A percentile compares a stretch with the other conserved stretches of the same genome.
These are phyloP conservation scores for Rhabdomys pumilio DNA, from an alignment of 2,797 vertebrate species.

Conservation along the genomic window DNA sequence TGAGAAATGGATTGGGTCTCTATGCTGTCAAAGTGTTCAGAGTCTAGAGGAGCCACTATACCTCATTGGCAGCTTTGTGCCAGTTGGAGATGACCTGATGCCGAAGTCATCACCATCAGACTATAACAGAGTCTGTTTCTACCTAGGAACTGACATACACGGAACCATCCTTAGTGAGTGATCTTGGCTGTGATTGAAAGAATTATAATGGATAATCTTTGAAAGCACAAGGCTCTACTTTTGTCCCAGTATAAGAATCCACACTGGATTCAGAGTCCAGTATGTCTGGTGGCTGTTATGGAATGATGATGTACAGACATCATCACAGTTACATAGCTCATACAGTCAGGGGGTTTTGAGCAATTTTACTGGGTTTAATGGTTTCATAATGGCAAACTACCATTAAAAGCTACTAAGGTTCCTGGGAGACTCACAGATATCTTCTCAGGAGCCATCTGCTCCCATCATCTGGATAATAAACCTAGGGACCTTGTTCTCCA, in stretches of 20 bases:
- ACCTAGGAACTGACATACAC: fast-evolving
- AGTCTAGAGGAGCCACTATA: no score
- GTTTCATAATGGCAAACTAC: not conserved
- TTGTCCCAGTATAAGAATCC: not conserved
- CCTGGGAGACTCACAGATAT: constrained; percentile 26
- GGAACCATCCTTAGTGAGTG: not conserved
- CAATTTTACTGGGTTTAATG: not conserved
- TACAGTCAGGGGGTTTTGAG: not conserved
- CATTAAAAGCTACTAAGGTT: not conserved
- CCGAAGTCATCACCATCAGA: not conserved
- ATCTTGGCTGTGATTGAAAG: not conserved
- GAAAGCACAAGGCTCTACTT: not conserved
- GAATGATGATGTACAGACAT: not conserved
- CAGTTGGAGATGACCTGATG: not conserved
- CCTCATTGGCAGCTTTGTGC: not conserved
- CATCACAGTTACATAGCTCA: not conserved
- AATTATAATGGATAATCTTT: not conserved
- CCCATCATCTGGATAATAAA: constrained; percentile 52
- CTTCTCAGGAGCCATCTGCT: constrained; percentile 1
- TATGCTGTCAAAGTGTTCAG: not conserved
- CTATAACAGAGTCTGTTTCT: not conserved
- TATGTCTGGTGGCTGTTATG: not conserved
- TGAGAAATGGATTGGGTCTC: not conserved
- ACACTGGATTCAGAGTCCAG: not conserved
- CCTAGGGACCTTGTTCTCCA: not conserved